Percentiles rank a stretch among this genome's conserved stretches.
phyloP scores from a whole-genome alignment of 2,888 invertebrate genomes.

The Cylindroiulus punctatus region DNA sequence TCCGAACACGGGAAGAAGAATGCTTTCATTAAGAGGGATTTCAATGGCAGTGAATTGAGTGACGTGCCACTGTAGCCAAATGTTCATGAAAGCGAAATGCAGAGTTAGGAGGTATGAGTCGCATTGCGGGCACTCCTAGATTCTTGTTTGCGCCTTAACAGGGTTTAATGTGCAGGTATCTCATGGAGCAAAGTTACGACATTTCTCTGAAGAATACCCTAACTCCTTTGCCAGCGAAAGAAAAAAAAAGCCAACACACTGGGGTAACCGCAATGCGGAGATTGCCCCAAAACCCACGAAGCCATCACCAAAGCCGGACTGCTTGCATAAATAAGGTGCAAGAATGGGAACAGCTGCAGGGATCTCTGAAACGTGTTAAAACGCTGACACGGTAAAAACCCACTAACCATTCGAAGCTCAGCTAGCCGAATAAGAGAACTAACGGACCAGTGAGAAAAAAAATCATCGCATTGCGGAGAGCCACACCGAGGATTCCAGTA shows the following conservation, averaged over 20 bases:
- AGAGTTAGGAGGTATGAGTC: background rate
- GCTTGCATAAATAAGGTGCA: slow-evolving; percentile 27
- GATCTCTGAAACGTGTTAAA: slow-evolving; percentile 14
- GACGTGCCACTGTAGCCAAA: slow-evolving; percentile 27
- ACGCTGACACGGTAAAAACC: slow-evolving; percentile 4
- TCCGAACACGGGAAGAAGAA: background rate
- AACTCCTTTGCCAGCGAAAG: background rate
- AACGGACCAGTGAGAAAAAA: background rate
- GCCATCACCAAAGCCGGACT: slow-evolving; percentile 15
- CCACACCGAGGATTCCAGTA: background rate
- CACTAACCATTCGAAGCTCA: background rate
- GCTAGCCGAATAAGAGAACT: slow-evolving; percentile 2
- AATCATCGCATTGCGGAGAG: background rate
- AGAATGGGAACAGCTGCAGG: slow-evolving; percentile 6
- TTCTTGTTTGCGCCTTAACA: slow-evolving; percentile 14
- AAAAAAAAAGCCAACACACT: background rate
- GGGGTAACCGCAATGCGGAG: slow-evolving; percentile 27
- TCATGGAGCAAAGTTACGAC: slow-evolving; percentile 14
- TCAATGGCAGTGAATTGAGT: slow-evolving; percentile 7
- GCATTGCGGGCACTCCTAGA: slow-evolving; percentile 7
- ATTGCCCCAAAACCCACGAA: background rate
- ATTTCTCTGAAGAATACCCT: slow-evolving; percentile 13
- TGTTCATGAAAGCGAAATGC: background rate
- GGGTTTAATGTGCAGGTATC: background rate
- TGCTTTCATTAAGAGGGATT: background rate